phyloP scores from a whole-genome alignment of 2,113 vertebrate species.

The Melospiza melodia region DNA sequence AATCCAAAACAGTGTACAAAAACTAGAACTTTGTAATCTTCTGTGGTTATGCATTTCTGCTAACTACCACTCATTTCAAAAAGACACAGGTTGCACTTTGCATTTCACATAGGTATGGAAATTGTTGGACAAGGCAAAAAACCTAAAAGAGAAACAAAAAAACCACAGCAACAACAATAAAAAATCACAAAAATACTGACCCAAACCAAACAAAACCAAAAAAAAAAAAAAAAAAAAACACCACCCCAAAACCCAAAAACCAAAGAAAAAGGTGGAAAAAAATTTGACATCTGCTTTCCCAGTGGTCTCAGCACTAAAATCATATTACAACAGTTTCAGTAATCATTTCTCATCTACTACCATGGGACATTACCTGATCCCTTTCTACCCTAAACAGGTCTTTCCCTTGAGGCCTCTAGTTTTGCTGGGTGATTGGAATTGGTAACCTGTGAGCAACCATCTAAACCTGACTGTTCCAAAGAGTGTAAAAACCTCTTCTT shows the following conservation, averaged over 20 bases:
- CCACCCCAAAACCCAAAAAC: background rate
- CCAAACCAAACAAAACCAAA: too few relatives aligned
- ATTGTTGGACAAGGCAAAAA: background rate
- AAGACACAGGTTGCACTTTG: background rate
- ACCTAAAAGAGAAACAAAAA: background rate
- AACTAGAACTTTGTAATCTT: background rate
- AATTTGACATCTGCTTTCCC: background rate
- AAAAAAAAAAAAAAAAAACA: background rate
- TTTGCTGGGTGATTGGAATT: background rate
- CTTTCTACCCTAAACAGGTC: rapidly evolving
- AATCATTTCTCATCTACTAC: background rate
- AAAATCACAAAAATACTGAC: background rate
- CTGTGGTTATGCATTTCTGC: background rate
- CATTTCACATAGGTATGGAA: background rate
- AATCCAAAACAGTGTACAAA: background rate
- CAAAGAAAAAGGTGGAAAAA: background rate
- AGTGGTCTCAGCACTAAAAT: background rate
- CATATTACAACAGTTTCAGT: background rate
- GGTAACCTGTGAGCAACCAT: background rate
- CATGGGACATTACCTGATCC: rapidly evolving
- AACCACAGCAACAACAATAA: background rate
- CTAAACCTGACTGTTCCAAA: background rate
- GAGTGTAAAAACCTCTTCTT: rapidly evolving
- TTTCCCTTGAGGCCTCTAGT: background rate
- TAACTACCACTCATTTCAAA: background rate